Percentiles rank a stretch among this genome's conserved stretches.
These are phyloP conservation scores for Plecotus auritus DNA, from an alignment of 2,113 vertebrate species.

Conservation along the genomic window DNA sequence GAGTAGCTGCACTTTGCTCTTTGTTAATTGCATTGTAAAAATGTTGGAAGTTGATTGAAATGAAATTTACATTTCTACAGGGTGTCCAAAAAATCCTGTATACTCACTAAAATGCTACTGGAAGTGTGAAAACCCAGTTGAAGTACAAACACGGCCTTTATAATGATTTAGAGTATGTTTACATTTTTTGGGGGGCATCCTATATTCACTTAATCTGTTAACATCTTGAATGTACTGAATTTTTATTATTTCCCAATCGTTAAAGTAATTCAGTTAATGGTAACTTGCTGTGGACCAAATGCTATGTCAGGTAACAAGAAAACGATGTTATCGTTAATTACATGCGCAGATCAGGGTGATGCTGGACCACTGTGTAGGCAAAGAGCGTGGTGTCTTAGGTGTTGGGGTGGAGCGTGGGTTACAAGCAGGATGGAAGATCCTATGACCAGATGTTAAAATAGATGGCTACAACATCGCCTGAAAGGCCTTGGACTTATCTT, in stretches of 20 bases:
- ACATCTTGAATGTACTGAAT: background rate
- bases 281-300: background rate
- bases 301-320: background rate
- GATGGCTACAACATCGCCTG: background rate
- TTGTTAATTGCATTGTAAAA: background rate
- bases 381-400: background rate
- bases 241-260: background rate
- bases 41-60: background rate
- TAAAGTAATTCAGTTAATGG: background rate
- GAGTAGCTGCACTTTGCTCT: background rate
- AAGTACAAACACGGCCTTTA: too few species aligned
- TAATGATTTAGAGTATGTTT: too few species aligned
- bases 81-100: too few species aligned
- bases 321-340: background rate
- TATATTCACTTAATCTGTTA: background rate
- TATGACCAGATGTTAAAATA: too few species aligned
- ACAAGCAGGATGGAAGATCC: background rate
- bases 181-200: too few species aligned
- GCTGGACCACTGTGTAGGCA: fast-evolving
- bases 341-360: background rate
- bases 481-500: background rate
- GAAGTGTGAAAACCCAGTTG: too few species aligned
- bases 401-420: fast-evolving
- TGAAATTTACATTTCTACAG: background rate
- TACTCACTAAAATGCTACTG: too few species aligned